Percentiles rank a stretch among this genome's conserved stretches.
phyloP scores from a whole-genome alignment of 2,888 invertebrate genomes.

The Dusona sp. region DNA sequence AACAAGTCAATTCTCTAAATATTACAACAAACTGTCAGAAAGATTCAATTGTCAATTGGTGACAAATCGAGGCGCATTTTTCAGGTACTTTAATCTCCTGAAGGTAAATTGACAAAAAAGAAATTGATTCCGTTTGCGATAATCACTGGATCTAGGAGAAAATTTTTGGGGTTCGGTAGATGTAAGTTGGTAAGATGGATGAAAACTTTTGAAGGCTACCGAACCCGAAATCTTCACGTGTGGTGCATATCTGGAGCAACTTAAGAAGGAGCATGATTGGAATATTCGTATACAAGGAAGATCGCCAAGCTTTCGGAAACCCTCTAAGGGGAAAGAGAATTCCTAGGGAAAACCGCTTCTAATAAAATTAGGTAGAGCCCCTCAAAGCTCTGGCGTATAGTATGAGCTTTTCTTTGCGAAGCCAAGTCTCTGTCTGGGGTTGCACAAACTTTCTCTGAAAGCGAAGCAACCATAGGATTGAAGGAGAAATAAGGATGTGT shows the following conservation, averaged over 20 bases:
- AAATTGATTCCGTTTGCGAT: neutral
- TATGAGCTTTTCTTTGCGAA: constrained; percentile 49
- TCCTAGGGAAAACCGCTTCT: constrained; percentile 62
- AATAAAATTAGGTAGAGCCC: constrained; percentile 70
- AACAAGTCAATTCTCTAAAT: neutral
- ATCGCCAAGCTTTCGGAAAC: constrained; percentile 25
- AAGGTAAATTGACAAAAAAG: neutral
- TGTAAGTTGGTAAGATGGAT: neutral
- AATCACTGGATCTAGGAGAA: neutral
- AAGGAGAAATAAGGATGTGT: neutral
- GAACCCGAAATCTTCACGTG: constrained; percentile 25
- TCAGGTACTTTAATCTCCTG: neutral
- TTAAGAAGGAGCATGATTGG: constrained; percentile 15
- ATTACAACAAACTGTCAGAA: neutral
- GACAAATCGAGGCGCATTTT: neutral
- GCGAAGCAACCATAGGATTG: constrained; percentile 45
- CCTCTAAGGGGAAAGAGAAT: constrained; percentile 29
- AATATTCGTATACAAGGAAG: constrained; percentile 16
- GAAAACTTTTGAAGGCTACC: constrained; percentile 3
- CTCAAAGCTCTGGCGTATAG: constrained; percentile 55
- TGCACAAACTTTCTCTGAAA: constrained; percentile 64
- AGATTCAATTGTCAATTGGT: neutral
- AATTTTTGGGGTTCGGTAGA: neutral
- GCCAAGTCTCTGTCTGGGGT: constrained; percentile 43
- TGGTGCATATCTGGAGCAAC: neutral